Evolutionary conservation across 2,888 invertebrate genomes (phyloP).

Genomic region (Tetanocera ferruginea): DNA sequence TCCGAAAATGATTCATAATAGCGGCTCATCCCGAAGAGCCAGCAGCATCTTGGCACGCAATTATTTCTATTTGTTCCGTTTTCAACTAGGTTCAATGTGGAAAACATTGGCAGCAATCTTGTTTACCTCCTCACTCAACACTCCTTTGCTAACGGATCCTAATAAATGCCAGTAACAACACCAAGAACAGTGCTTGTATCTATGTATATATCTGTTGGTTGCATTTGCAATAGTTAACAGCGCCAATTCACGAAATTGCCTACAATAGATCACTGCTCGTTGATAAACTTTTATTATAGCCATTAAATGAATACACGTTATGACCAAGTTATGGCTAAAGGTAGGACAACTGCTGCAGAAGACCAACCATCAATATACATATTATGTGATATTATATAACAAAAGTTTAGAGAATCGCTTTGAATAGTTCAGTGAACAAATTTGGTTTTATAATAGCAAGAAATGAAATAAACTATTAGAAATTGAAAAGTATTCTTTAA

Average conservation of each 20-base stretch:
- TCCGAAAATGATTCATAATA: slow-evolving; percentile 30
- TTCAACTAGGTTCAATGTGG: not conserved
- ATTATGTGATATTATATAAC: no score
- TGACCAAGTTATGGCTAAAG: not conserved
- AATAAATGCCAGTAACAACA: not conserved
- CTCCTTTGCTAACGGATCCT: not conserved
- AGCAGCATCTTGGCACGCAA: slow-evolving; percentile 33
- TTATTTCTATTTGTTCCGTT: slow-evolving; percentile 6
- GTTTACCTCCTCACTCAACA: not conserved
- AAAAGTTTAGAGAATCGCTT: no score
- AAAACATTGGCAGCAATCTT: not conserved
- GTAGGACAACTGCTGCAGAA: not conserved
- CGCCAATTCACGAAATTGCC: not conserved
- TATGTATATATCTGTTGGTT: not conserved
- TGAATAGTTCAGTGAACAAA: no score
- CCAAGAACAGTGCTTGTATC: not conserved
- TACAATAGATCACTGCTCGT: slow-evolving; percentile 30
- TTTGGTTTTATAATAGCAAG: no score
- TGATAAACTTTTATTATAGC: slow-evolving; percentile 28
- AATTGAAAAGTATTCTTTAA: no score
- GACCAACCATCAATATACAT: not conserved
- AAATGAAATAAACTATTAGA: no score
- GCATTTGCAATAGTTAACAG: not conserved
- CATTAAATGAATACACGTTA: not conserved
- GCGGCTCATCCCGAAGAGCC: slow-evolving; percentile 28